Evolutionary conservation across 2,113 vertebrate genomes (phyloP), one percentile per base, ranked within the genome.

Genomic region (Leiothrix lutea): DNA sequence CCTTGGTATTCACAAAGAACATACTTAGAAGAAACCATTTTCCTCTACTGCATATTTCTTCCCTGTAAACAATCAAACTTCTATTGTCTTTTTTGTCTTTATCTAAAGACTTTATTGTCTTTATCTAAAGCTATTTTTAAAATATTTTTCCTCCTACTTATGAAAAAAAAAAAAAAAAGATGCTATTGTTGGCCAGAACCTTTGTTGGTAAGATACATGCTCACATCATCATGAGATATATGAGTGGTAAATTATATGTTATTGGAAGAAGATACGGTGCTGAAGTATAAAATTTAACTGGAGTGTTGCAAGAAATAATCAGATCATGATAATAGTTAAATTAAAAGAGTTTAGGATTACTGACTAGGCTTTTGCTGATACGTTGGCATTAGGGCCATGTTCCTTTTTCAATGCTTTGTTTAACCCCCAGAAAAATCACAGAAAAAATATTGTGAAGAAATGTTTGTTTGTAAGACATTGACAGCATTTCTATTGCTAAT

Each of bases 81-180:
- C 69, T 87, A 75, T 29, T 87, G 70, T 60, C 83, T 54, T 44
- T 81, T 71, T 50, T 29, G 54, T 74, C n/a, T n/a, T n/a, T n/a
- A n/a, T n/a, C n/a, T n/a, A n/a, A n/a, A n/a, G n/a, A n/a, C n/a
- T n/a, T n/a, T n/a, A n/a, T n/a, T n/a, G n/a, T n/a, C n/a, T n/a
- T 95, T 95, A 80, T 75, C 85, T 70, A 53, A 85, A 94, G 57
- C 40, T 91, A 81, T 85, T 90, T 97, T 65, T 1, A 90, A 92
- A 90, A 75, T 58, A 65, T 58, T 91, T 90, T 92, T 74, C 79
- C 80, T 90, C 56, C 51, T 86, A 45, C 47, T 80, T 80, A 56
- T 56, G 79, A 74, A 69, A 93, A 45, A 95, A 86, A 42, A 62
- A n/a, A 50, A 44, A 51, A 95, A 86, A 42, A 62, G 9, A 94